Percentiles rank a stretch among this genome's conserved stretches.
phyloP scores from a whole-genome alignment of 1,140 invertebrate species.

The Laupala kohalensis region DNA sequence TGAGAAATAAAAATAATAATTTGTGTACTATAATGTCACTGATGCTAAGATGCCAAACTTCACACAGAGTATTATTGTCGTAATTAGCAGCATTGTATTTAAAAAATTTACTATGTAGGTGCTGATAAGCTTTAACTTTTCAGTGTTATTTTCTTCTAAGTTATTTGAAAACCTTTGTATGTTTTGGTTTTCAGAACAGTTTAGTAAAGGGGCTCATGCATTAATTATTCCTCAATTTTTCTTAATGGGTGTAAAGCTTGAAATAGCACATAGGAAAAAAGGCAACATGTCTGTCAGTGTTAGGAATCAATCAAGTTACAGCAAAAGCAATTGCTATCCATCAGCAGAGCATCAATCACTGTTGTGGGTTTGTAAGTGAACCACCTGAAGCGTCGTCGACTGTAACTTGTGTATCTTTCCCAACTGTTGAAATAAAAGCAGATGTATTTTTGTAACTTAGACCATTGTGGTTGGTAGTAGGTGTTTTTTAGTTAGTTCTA shows the following conservation, averaged over 20 bases:
- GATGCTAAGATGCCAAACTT: neutral
- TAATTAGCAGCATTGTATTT: neutral
- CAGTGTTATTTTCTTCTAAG: neutral
- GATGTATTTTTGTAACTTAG: neutral
- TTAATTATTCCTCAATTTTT: neutral
- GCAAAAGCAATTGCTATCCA: neutral
- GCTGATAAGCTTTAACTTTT: neutral
- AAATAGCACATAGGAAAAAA: neutral
- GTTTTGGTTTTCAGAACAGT: neutral
- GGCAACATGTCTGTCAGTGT: neutral
- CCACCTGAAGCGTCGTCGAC: neutral
- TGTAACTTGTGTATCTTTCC: neutral
- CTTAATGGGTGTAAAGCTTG: neutral
- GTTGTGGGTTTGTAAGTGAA: neutral
- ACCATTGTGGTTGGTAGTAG: neutral
- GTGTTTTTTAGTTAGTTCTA: too few relatives aligned
- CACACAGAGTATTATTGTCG: neutral
- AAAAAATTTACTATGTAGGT: neutral
- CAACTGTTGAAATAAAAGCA: neutral
- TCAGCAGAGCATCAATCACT: neutral
- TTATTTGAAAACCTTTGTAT: neutral
- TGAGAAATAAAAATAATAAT: neutral
- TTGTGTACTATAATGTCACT: neutral
- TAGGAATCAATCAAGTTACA: neutral
- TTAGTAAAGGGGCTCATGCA: neutral